Percentiles rank a stretch among this genome's conserved stretches.
phyloP scores from a whole-genome alignment of 2,888 invertebrate species.

The Tenthredo scrophulariae region DNA sequence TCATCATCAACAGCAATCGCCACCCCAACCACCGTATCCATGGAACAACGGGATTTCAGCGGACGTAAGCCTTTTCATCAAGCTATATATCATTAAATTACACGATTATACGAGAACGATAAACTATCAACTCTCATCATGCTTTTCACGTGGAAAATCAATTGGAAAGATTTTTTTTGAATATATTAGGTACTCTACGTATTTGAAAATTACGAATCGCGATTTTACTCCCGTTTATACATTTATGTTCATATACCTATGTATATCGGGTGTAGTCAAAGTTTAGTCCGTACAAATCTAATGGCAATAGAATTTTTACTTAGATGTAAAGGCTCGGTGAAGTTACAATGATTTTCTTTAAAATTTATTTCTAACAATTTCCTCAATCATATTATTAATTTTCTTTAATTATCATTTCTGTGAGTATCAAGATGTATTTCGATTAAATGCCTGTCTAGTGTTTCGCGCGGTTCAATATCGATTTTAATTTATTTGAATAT shows the following conservation, averaged over 20 bases:
- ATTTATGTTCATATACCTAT: background rate
- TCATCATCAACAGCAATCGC: slow-evolving; percentile 79
- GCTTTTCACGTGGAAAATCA: no score
- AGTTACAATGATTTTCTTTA: background rate
- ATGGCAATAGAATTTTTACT: background rate
- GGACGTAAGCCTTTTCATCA: slow-evolving; percentile 70
- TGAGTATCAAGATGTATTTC: background rate
- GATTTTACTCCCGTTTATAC: background rate
- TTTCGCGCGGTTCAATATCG: background rate
- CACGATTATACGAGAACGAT: background rate
- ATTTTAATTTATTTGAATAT: background rate
- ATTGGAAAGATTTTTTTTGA: no score
- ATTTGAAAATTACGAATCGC: background rate
- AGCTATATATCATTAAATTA: background rate
- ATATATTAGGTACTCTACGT: background rate
- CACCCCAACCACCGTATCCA: slow-evolving; percentile 75
- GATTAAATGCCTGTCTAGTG: background rate
- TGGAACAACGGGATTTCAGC: slow-evolving; percentile 76
- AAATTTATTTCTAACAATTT: no score
- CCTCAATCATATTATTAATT: no score
- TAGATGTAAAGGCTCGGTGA: background rate
- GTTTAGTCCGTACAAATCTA: background rate
- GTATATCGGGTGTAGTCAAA: background rate
- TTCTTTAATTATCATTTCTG: no score
- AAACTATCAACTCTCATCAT: background rate